A percentile compares a stretch with the other conserved stretches of the same genome.
Evolutionary conservation across 2,797 vertebrate species (phyloP).

Genomic region (Pantherophis alleghaniensis): DNA sequence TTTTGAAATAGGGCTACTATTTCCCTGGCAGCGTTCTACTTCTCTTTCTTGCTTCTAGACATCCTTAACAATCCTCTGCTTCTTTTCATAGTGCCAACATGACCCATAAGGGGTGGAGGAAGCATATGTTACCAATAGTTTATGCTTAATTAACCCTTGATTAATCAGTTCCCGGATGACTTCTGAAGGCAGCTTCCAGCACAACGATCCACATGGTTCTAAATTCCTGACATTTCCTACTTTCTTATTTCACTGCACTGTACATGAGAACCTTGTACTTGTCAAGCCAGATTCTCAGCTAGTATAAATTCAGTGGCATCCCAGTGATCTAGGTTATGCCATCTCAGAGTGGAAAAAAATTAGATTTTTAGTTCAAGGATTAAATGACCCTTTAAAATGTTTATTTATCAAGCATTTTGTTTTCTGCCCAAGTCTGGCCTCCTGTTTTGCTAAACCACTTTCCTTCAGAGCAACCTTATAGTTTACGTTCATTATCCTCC

Average conservation of each 20-base stretch:
- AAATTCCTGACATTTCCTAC: slow-evolving; percentile 20
- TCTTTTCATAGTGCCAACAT: neutral
- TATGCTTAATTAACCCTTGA: slow-evolving; percentile 22
- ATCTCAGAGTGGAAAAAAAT: neutral
- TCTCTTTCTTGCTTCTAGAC: neutral
- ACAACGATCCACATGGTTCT: neutral
- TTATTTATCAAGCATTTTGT: slow-evolving; percentile 25
- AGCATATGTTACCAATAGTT: slow-evolving; percentile 7
- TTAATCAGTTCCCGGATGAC: neutral
- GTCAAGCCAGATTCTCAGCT: slow-evolving; percentile 3
- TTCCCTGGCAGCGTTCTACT: neutral
- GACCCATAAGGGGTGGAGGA: neutral
- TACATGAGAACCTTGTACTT: neutral
- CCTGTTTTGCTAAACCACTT: slow-evolving; percentile 62
- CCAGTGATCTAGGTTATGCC: neutral
- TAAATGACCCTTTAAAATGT: slow-evolving; percentile 35
- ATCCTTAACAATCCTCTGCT: neutral
- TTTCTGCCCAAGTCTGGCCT: neutral
- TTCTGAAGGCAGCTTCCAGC: neutral
- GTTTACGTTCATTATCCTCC: slow-evolving; percentile 11
- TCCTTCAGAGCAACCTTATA: slow-evolving; percentile 48
- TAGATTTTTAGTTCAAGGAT: neutral
- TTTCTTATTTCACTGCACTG: neutral
- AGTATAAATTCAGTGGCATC: slow-evolving; percentile 2
- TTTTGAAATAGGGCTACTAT: neutral